A percentile compares a stretch with the other conserved stretches of the same genome.
Evolutionary conservation across 1,140 invertebrate species (phyloP).

Genomic region (Macrocentrus cingulum): DNA sequence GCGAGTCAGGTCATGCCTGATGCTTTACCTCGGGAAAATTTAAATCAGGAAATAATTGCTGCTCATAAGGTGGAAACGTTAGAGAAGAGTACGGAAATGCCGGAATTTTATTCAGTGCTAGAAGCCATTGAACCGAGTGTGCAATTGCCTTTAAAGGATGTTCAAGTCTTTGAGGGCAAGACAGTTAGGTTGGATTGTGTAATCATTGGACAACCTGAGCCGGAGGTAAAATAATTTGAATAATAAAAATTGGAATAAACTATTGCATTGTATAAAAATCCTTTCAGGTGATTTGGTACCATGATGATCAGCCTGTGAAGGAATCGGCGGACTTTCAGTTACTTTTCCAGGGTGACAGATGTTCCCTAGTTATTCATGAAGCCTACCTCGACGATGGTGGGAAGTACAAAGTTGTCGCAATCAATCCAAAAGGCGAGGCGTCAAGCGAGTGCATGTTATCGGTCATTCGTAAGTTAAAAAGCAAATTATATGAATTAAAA

Average conservation of each 20-base stretch:
- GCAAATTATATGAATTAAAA: conserved; percentile 12
- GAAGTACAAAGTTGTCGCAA: conserved; percentile 77
- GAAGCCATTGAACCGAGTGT: conserved; percentile 70
- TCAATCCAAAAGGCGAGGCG: conserved; percentile 78
- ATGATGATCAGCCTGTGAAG: conserved; percentile 79
- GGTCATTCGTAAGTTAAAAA: conserved; percentile 55
- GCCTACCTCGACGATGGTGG: conserved; percentile 76
- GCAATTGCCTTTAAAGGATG: conserved; percentile 70
- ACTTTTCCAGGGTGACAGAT: conserved; percentile 79
- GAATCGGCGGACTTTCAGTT: conserved; percentile 81
- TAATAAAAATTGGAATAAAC: not conserved
- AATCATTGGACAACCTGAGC: conserved; percentile 82
- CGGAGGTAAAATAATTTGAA: conserved; percentile 63
- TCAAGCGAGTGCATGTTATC: conserved; percentile 72
- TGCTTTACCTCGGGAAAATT: conserved; percentile 65
- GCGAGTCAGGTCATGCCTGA: conserved; percentile 69
- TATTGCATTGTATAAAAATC: conserved; percentile 13
- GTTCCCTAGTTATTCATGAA: conserved; percentile 76
- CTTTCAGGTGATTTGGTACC: conserved; percentile 82
- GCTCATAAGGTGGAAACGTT: conserved; percentile 6
- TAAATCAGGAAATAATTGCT: conserved; percentile 8
- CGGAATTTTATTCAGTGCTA: conserved; percentile 1
- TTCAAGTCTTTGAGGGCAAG: conserved; percentile 70
- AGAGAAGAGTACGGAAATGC: conserved; percentile 9
- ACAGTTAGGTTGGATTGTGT: conserved; percentile 75